Conservation (phyloP, 2,113 vertebrate species). For the Scomber scombrus region DNA sequence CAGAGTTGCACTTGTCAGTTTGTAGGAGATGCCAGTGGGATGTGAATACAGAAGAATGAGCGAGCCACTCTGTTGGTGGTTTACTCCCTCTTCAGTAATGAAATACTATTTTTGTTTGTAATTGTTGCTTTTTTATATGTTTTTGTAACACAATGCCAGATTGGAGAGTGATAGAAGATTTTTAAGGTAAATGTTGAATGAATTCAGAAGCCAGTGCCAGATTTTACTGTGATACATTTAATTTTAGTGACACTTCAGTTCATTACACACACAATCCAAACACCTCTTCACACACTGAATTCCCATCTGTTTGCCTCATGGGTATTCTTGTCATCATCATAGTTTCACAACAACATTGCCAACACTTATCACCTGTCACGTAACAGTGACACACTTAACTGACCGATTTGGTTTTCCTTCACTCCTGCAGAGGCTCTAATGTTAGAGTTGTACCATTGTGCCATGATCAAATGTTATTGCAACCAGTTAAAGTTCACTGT, state of each 20-base stretch:
- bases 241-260: conserved; percentile 30
- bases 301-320: conserved; percentile 4
- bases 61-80: conserved; percentile 35
- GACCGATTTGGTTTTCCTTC: neutral
- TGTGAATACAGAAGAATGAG: conserved; percentile 61
- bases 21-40: conserved; percentile 55
- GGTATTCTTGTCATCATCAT: neutral
- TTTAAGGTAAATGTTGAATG: conserved; percentile 43
- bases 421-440: neutral
- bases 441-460: neutral
- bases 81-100: conserved; percentile 57
- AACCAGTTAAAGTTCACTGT: neutral
- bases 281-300: conserved; percentile 22
- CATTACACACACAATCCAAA: conserved; percentile 3
- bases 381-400: conserved; percentile 2
- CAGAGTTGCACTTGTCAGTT: conserved; percentile 79
- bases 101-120: conserved; percentile 64
- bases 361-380: conserved; percentile 25
- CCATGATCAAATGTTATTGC: neutral
- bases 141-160: conserved; percentile 60
- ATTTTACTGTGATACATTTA: conserved; percentile 61
- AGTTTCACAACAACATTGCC: too few relatives aligned
- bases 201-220: conserved; percentile 52
- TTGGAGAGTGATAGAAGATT: conserved; percentile 39
- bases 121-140: conserved; percentile 59